These are phyloP conservation scores for Aurelia aurita complex sp. Pacific DNA, from an alignment of 30 jellyfish, hydroid and myxozoan species.

Conservation along the genomic window DNA sequence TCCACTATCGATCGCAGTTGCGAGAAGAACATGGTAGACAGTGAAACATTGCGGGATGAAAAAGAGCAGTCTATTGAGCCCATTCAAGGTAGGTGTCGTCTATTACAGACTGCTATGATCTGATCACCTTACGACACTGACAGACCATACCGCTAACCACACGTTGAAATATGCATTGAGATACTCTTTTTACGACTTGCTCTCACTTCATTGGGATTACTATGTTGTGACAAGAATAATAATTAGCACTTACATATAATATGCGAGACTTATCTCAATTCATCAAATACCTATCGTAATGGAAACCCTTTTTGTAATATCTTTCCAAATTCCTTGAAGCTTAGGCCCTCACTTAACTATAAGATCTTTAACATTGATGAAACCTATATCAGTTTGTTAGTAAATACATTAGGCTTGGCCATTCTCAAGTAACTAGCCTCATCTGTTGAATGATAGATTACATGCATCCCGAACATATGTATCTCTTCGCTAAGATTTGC, in stretches of 20 bases:
- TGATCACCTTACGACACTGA: constrained; percentile 51
- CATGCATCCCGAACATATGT: too few species aligned
- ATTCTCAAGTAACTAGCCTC: too few species aligned
- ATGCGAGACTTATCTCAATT: constrained; percentile 44
- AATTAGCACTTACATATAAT: constrained; percentile 61
- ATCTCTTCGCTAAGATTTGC: too few species aligned
- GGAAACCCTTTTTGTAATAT: background rate
- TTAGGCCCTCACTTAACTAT: too few species aligned
- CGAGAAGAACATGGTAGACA: constrained; percentile 62
- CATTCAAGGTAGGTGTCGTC: constrained; percentile 69
- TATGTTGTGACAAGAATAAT: constrained; percentile 66
- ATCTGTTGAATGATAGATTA: too few species aligned
- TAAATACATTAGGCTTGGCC: too few species aligned
- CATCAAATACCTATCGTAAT: constrained; percentile 20
- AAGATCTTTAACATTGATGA: too few species aligned
- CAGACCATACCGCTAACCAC: constrained; percentile 72
- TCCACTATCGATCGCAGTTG: constrained; percentile 51
- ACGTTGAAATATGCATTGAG: constrained; percentile 49
- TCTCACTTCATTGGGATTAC: constrained; percentile 75
- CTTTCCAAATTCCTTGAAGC: background rate
- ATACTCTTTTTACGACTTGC: constrained; percentile 41
- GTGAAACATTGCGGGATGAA: constrained; percentile 54
- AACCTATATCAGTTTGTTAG: too few species aligned
- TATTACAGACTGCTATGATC: constrained; percentile 21
- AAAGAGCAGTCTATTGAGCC: constrained; percentile 67